Conservation (phyloP, 2,797 vertebrate species). For the Potorous gilbertii region DNA sequence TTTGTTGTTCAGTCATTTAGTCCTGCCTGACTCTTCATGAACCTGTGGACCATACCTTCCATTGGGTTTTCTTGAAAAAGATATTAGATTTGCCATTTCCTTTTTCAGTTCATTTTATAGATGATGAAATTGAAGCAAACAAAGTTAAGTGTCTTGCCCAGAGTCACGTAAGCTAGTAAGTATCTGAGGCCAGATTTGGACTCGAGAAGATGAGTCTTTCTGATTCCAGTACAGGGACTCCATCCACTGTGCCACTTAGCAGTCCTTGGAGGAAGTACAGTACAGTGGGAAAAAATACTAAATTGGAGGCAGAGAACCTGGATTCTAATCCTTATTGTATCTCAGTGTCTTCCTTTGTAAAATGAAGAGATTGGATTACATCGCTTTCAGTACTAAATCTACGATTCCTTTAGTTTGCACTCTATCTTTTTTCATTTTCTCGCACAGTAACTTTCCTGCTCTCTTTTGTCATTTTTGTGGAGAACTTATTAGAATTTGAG, state of each 20-base stretch:
- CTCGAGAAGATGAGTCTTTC: neutral
- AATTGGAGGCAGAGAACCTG: neutral
- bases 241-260: neutral
- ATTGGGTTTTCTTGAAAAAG: neutral
- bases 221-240: neutral
- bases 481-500: neutral
- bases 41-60: no score
- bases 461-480: neutral
- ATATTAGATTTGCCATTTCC: neutral
- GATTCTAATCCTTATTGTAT: neutral
- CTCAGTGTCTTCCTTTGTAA: neutral
- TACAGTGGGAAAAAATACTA: neutral
- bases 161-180: neutral
- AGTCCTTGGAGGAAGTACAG: neutral
- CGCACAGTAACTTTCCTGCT: neutral
- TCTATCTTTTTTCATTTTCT: neutral
- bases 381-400: neutral
- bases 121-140: neutral
- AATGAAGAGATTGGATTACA: neutral
- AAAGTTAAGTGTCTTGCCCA: neutral
- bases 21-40: no score
- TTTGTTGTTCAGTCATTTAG: neutral
- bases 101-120: neutral
- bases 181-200: neutral
- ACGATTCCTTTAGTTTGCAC: neutral